Conservation (phyloP, 2,797 vertebrate species). For the Caiman crocodilus region DNA sequence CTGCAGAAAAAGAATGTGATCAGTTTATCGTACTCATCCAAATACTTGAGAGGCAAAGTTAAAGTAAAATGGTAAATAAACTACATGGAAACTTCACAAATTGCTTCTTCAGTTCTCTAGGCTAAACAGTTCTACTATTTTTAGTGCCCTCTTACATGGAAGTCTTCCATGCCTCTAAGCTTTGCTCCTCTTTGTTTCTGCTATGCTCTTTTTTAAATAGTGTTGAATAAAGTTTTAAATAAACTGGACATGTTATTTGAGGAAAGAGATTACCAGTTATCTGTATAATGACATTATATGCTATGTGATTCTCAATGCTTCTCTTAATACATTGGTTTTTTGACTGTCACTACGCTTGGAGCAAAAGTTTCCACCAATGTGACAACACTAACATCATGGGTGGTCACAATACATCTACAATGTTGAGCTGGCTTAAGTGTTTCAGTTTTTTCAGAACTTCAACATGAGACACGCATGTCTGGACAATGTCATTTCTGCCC, state of each 20-base stretch:
- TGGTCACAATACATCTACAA: background rate
- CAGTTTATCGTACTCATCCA: background rate
- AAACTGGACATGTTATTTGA: background rate
- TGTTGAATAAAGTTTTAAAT: too few species aligned
- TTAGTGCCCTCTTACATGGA: background rate
- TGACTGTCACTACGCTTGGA: background rate
- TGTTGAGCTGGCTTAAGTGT: too few species aligned
- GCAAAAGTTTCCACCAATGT: background rate
- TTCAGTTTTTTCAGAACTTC: background rate
- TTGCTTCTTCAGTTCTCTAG: background rate
- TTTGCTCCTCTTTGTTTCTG: background rate
- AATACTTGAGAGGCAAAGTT: background rate
- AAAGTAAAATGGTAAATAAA: too few species aligned
- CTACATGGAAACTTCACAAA: too few species aligned
- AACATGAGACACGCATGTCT: background rate
- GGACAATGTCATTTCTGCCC: background rate
- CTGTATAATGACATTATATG: background rate
- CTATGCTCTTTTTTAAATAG: background rate
- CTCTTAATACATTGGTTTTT: background rate
- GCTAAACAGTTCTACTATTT: background rate
- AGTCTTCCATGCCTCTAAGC: background rate
- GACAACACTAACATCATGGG: background rate
- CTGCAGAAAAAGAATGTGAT: background rate
- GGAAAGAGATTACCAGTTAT: background rate
- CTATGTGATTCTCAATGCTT: background rate